Evolutionary conservation across 2,797 vertebrate species (phyloP), one percentile per base, ranked within the genome.

Genomic region (Chiloscyllium punctatum): DNA sequence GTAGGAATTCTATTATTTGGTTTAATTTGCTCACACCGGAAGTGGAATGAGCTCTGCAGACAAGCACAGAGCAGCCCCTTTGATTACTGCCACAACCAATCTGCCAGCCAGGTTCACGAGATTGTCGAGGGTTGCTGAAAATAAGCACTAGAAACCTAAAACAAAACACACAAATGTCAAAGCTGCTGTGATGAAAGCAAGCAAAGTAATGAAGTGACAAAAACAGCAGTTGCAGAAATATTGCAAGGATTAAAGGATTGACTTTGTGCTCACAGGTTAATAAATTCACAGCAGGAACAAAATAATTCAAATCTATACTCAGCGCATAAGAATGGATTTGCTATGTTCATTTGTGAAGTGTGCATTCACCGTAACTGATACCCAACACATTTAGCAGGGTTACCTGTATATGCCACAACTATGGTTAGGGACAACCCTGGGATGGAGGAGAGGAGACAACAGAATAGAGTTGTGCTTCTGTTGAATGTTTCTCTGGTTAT

Each of bases 181-280:
- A 42, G 48, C 94, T 74, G 42, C 18, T 51, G 11, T 6, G 48
- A 51, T 77, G 94, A 74, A 95, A 95, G 51, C 69, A 77, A 13
- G 62, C 16, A 66, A 68, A 25, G 88, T 91, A 66, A 91, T 91
- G 88, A 91, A 53, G 51, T 74, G 71, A 74, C 42, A 94, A 53
- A 95, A 77, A 77, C 94, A 95, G 71, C 94, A 51, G 37, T 72
- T n/a, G 42, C 53, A 77, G 71, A 94, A 74, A 94, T 30, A 23
- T 94, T 72, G 94, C 71, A 21, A 95, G 11, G 94, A 95, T 95
- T 95, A 74, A 77, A 77, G 94, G 94, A 74, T 74, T 77, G 71
- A 57, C 71, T 77, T 7, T n/a, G 23, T 68, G 53, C 18, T 42
- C 37, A 69, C 18, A 95, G 48, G 48, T 77, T 57, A 77, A 18